Conservation (phyloP, 2,113 vertebrate genomes). For the Aleadryas rufinucha region DNA sequence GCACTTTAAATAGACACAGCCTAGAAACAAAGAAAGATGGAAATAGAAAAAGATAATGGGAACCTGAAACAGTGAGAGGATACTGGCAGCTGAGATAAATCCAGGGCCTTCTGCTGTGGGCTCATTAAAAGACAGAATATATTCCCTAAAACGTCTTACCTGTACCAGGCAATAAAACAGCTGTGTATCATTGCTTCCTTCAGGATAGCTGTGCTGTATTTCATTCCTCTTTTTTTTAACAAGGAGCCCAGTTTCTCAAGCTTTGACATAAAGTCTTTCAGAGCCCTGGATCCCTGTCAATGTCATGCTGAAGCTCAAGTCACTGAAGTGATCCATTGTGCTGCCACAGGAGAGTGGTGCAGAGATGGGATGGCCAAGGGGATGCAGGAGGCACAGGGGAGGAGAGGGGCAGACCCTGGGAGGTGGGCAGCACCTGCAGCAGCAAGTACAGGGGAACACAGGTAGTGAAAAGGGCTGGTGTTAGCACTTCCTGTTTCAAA, state of each 20-base stretch:
- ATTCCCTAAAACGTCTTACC: conserved; percentile 16
- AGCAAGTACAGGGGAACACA: fast-evolving
- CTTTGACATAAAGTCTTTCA: not conserved
- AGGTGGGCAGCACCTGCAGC: fast-evolving
- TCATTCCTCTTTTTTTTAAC: not conserved
- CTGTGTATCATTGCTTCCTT: conserved; percentile 21
- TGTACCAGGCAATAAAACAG: conserved; percentile 5
- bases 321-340: fast-evolving
- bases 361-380: fast-evolving
- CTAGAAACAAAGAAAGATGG: not conserved
- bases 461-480: not conserved
- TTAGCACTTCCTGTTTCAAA: not conserved
- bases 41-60: not conserved
- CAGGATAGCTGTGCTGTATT: not conserved
- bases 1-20: not conserved
- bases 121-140: conserved; percentile 32
- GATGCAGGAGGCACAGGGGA: not conserved
- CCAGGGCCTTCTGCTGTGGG: not conserved
- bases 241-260: not conserved
- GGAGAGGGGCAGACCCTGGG: not conserved
- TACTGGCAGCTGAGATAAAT: conserved; percentile 29
- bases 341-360: not conserved
- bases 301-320: not conserved
- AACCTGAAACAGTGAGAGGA: not conserved
- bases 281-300: not conserved